phyloP scores from a whole-genome alignment of 2,888 invertebrate species.

The Hecatera dysodea region DNA sequence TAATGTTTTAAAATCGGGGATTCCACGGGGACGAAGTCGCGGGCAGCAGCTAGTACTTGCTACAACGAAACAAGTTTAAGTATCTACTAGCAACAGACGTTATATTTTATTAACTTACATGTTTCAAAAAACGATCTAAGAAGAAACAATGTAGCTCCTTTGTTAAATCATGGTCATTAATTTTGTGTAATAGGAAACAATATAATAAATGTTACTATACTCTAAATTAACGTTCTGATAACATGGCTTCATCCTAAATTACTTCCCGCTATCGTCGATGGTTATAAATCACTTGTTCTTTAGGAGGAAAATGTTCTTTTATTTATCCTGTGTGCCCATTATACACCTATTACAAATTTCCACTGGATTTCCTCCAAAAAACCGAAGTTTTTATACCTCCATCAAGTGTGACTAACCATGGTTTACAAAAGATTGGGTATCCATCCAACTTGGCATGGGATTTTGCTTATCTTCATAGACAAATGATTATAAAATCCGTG shows the following conservation, averaged over 20 bases:
- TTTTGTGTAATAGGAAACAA: background rate
- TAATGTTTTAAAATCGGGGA: no score
- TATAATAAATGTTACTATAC: slow-evolving; percentile 3
- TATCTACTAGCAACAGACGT: no score
- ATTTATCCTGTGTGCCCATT: slow-evolving; percentile 6
- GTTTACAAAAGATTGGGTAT: background rate
- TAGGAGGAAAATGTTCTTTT: slow-evolving; percentile 32
- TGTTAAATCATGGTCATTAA: background rate
- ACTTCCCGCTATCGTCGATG: slow-evolving; percentile 17
- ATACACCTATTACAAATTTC: slow-evolving; percentile 2
- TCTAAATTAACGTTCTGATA: slow-evolving; percentile 16
- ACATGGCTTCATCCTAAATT: slow-evolving; percentile 29
- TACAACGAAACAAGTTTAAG: no score
- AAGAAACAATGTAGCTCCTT: no score
- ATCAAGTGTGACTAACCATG: background rate
- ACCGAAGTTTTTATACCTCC: background rate
- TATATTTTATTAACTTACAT: no score
- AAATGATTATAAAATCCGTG: slow-evolving; percentile 14
- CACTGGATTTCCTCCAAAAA: background rate
- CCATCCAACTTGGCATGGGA: background rate
- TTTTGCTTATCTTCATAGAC: slow-evolving; percentile 5
- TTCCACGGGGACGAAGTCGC: no score
- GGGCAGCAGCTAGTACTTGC: no score
- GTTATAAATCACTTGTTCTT: slow-evolving; percentile 40
- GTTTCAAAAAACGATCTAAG: no score